Conservation (phyloP, 2,797 vertebrate species). For the Phyllotis vaccarum region DNA sequence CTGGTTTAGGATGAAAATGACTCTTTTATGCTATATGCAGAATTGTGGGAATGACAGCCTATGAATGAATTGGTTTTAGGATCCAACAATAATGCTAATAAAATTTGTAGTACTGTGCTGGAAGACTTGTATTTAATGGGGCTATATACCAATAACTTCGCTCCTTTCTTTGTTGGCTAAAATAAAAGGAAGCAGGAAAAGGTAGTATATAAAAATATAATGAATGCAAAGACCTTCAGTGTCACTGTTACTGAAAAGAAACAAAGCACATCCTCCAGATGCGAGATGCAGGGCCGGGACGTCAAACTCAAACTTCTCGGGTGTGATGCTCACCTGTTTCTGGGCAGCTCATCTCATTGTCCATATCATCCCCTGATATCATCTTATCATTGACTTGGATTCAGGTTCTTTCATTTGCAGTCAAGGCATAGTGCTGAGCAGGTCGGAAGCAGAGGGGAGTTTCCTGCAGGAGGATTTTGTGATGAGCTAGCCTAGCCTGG, state of each 20-base stretch:
- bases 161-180: constrained; percentile 38
- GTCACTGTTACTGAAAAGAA: constrained; percentile 68
- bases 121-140: constrained; percentile 67
- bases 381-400: constrained; percentile 78
- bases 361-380: constrained; percentile 72
- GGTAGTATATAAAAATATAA: constrained; percentile 80
- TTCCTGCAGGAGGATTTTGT: too few species aligned
- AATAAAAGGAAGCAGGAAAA: constrained; percentile 73
- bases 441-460: too few species aligned
- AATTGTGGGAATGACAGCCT: background rate
- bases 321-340: constrained; percentile 62
- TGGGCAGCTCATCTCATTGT: constrained; percentile 71
- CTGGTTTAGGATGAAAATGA: constrained; percentile 1
- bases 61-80: constrained; percentile 24
- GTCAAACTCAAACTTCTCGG: constrained; percentile 58
- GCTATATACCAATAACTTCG: constrained; percentile 45
- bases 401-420: constrained; percentile 74
- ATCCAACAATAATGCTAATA: constrained; percentile 39
- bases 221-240: constrained; percentile 85
- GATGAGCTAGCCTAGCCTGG: too few species aligned
- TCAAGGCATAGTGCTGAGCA: too few species aligned
- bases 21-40: background rate
- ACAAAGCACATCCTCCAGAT: constrained; percentile 73
- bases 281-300: constrained; percentile 76
- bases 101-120: constrained; percentile 37